These are phyloP conservation scores for Margaritifera margaritifera DNA, from an alignment of 2,888 invertebrate species.

Conservation along the genomic window DNA sequence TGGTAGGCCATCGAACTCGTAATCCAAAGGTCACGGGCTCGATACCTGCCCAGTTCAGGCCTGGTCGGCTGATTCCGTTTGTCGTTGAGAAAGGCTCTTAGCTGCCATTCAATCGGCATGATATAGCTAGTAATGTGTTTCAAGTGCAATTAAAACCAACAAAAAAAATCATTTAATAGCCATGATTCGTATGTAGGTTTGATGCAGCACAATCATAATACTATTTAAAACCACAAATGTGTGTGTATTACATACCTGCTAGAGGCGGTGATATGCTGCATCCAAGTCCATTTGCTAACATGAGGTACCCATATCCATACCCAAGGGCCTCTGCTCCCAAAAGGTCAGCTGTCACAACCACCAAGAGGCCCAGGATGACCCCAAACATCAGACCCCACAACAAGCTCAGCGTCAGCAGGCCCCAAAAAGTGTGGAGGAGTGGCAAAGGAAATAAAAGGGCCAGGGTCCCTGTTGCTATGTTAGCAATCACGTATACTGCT, in stretches of 20 bases:
- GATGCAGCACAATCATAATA: no score
- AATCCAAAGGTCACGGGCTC: no score
- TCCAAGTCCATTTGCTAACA: constrained; percentile 55
- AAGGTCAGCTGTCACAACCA: constrained; percentile 47
- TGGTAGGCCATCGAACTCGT: no score
- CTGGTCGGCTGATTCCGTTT: no score
- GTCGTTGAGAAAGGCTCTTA: no score
- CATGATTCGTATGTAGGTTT: no score
- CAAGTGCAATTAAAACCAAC: no score
- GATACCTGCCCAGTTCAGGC: no score
- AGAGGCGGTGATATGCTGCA: constrained; percentile 43
- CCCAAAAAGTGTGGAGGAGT: constrained; percentile 28
- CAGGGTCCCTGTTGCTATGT: constrained; percentile 44
- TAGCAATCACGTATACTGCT: constrained; percentile 45
- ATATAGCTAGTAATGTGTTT: no score
- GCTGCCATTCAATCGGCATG: no score
- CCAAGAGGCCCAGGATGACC: constrained; percentile 45
- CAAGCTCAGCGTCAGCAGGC: constrained; percentile 21
- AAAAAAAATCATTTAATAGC: no score
- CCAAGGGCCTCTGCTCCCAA: constrained; percentile 42
- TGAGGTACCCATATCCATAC: constrained; percentile 52
- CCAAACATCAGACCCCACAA: constrained; percentile 47
- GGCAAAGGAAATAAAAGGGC: constrained; percentile 34
- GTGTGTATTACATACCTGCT: constrained; percentile 33
- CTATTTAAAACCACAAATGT: no score